A percentile compares a stretch with the other conserved stretches of the same genome.
Conservation (phyloP, 2,888 invertebrate genomes). For the Thera obeliscata region DNA sequence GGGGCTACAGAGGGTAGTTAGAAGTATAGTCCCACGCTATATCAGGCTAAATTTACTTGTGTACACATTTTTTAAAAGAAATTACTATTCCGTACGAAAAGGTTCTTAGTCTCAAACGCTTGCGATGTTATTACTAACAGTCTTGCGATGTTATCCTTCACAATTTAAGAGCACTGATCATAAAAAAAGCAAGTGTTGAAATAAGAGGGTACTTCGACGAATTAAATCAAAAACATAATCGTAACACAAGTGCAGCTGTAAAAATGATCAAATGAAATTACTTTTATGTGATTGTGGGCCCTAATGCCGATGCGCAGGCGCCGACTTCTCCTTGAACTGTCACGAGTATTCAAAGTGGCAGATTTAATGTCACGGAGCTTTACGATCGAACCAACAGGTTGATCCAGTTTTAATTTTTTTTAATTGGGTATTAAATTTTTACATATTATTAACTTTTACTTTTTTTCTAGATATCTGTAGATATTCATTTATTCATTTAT, state of each 20-base stretch:
- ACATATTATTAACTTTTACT: neutral
- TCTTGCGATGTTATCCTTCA: neutral
- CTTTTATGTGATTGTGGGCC: conserved; percentile 45
- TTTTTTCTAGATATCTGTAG: no score
- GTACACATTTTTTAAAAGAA: no score
- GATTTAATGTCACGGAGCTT: conserved; percentile 68
- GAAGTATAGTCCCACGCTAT: neutral
- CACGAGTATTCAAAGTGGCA: conserved; percentile 64
- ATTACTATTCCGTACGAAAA: no score
- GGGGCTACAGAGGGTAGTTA: neutral
- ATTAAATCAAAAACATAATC: conserved; percentile 59
- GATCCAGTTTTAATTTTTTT: conserved; percentile 3
- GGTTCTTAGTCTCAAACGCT: no score
- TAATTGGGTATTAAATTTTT: neutral
- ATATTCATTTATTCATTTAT: no score
- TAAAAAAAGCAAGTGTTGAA: neutral
- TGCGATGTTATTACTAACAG: no score
- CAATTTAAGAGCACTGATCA: neutral
- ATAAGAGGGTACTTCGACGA: conserved; percentile 42
- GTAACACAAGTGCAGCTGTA: conserved; percentile 70
- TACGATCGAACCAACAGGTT: conserved; percentile 16
- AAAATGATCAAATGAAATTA: conserved; percentile 69
- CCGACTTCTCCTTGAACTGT: conserved; percentile 71
- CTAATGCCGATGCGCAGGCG: conserved; percentile 44
- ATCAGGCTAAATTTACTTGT: neutral